Evolutionary conservation across 2,797 vertebrate genomes (phyloP).

Genomic region (Urocyon cinereoargenteus): DNA sequence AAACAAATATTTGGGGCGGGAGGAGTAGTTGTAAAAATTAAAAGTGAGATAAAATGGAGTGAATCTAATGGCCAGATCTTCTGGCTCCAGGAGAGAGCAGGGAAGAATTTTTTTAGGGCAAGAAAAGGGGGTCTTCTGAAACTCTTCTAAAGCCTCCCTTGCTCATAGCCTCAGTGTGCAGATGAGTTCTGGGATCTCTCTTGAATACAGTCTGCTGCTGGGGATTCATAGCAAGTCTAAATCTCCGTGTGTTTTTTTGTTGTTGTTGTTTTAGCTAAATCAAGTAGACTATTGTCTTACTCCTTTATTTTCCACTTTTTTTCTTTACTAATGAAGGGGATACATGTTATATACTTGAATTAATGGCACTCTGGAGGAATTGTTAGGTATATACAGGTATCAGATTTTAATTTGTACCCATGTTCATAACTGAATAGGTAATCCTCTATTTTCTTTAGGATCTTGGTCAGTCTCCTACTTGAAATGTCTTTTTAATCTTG

Average conservation of each 20-base stretch:
- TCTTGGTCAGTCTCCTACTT: slow-evolving; percentile 17
- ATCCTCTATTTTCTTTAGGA: background rate
- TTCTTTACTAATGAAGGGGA: background rate
- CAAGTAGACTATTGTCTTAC: background rate
- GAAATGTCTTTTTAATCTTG: slow-evolving; percentile 34
- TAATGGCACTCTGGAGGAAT: background rate
- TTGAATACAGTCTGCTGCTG: background rate
- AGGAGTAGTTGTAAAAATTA: background rate
- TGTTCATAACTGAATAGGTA: background rate
- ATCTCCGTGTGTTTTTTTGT: background rate
- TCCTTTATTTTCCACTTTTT: background rate
- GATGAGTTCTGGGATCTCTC: background rate
- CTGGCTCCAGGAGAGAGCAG: background rate
- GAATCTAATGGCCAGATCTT: background rate
- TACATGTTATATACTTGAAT: background rate
- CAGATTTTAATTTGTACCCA: background rate
- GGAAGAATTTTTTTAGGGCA: background rate
- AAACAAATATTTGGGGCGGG: background rate
- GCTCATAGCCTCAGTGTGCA: background rate
- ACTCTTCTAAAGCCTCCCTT: background rate
- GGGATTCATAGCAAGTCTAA: background rate
- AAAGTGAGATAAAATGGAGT: background rate
- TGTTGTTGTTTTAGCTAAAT: background rate
- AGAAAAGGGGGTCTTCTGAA: background rate
- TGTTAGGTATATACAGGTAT: background rate